These are phyloP conservation scores for Acrossocheilus fasciatus DNA, from an alignment of 2,797 vertebrate genomes.

Conservation along the genomic window DNA sequence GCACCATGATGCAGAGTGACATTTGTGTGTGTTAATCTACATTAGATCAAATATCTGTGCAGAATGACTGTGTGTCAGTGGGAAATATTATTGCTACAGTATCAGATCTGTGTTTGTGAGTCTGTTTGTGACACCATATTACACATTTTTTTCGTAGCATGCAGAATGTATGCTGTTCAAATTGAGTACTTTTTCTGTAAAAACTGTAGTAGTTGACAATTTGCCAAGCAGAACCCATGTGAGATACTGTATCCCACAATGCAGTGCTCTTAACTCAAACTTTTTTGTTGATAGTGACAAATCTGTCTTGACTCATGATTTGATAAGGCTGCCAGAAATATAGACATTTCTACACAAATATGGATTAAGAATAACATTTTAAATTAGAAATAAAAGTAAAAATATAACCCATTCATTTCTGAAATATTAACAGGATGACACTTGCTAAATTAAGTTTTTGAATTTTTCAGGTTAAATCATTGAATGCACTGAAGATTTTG, in stretches of 20 bases:
- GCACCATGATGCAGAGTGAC: constrained; percentile 70
- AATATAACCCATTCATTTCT: background rate
- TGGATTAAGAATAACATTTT: background rate
- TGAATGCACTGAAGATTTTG: background rate
- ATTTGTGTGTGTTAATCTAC: constrained; percentile 46
- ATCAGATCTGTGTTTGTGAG: constrained; percentile 66
- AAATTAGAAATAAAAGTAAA: background rate
- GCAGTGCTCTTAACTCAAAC: background rate
- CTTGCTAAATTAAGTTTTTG: background rate
- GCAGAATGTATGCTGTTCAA: background rate
- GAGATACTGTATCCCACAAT: background rate
- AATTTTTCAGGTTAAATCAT: background rate
- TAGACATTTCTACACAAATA: background rate
- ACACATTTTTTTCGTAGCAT: background rate
- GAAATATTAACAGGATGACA: background rate
- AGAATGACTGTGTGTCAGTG: constrained; percentile 34
- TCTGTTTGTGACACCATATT: background rate
- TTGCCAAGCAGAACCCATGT: too few species aligned
- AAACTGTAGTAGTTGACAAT: background rate
- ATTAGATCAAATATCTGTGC: constrained; percentile 65
- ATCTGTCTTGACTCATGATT: background rate
- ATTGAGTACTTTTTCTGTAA: background rate
- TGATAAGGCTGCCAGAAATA: background rate
- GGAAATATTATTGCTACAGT: constrained; percentile 24
- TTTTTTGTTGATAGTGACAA: background rate